Base-by-base conservation (phyloP, 2,113 vertebrate genomes). In the Microtus montanus region DNA sequence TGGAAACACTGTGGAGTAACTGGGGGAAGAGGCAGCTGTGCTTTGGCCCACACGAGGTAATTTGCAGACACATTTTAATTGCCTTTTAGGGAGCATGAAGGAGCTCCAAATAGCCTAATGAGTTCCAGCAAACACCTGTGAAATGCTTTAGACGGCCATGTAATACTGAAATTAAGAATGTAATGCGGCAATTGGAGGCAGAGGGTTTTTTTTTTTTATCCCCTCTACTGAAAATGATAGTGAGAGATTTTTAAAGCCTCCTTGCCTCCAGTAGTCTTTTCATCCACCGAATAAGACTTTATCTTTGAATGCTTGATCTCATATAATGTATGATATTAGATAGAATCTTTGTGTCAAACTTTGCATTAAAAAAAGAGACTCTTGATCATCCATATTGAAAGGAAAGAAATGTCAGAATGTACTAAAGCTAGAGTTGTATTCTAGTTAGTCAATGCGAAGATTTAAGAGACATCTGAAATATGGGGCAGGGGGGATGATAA, bases 11-110 rank as follows among this genome's bases (percentile, higher is more conserved):
- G 66, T 26, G 83, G 97, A 97, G 98, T 97, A 98, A 98, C 97
- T 97, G 94, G 98, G 97, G 98, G 98, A 96, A 98, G 98, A 98
- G 98, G 98, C 98, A 98, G 98, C 98, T 98, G 98, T 97, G 98
- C 98, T 98, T 98, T 98, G 98, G 98, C 98, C 98, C 97, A 95
- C 98, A 98, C 89, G 98, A 98, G 97, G 98, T 98, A 98, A 98
- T 98, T 98, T 98, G 97, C 98, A 98, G 98, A 98, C 98, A 98
- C 98, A 98, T 98, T 98, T 98, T 98, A 98, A 98, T 98, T 98
- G 98, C 98, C 98, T 98, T 98, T 98, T 98, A 98, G 98, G 98
- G 98, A 98, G 98, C 98, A 98, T 98, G 98, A 98, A 98, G 98
- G 98, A 98, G 98, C 98, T 98, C 98, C 98, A 98, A 98, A 98